These are phyloP conservation scores for Tortricodes alternella DNA, from an alignment of 2,888 invertebrate genomes.

Conservation along the genomic window DNA sequence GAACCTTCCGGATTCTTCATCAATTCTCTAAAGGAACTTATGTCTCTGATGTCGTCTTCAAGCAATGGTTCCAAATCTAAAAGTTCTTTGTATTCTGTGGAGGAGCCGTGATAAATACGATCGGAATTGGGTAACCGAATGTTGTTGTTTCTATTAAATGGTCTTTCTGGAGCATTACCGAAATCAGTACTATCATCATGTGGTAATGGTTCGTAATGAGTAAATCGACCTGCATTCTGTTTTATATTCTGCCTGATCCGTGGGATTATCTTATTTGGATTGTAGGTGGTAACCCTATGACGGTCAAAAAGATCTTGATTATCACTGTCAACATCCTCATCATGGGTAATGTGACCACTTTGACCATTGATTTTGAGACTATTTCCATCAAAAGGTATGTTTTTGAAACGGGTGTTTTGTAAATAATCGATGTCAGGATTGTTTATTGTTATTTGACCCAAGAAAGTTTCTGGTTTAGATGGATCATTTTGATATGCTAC, in stretches of 20 bases:
- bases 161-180: slow-evolving; percentile 45
- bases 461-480: slow-evolving; percentile 84
- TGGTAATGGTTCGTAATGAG: slow-evolving; percentile 52
- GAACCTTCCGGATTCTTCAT: slow-evolving; percentile 75
- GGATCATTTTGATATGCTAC: slow-evolving; percentile 82
- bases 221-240: slow-evolving; percentile 56
- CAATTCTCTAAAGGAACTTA: slow-evolving; percentile 72
- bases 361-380: slow-evolving; percentile 74
- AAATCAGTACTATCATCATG: slow-evolving; percentile 48
- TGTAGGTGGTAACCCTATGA: slow-evolving; percentile 75
- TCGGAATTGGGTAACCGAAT: slow-evolving; percentile 42
- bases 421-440: slow-evolving; percentile 81
- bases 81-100: slow-evolving; percentile 76
- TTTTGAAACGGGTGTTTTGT: slow-evolving; percentile 73
- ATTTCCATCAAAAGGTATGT: slow-evolving; percentile 75
- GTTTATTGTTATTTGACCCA: slow-evolving; percentile 84
- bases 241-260: slow-evolving; percentile 68
- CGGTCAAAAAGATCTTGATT: slow-evolving; percentile 72
- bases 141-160: slow-evolving; percentile 45
- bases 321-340: slow-evolving; percentile 69
- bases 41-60: slow-evolving; percentile 82
- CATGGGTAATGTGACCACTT: slow-evolving; percentile 66
- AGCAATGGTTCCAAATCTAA: slow-evolving; percentile 82
- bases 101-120: slow-evolving; percentile 34
- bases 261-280: slow-evolving; percentile 65